phyloP scores from a whole-genome alignment of 2,888 invertebrate genomes.

The Plebejus argus region DNA sequence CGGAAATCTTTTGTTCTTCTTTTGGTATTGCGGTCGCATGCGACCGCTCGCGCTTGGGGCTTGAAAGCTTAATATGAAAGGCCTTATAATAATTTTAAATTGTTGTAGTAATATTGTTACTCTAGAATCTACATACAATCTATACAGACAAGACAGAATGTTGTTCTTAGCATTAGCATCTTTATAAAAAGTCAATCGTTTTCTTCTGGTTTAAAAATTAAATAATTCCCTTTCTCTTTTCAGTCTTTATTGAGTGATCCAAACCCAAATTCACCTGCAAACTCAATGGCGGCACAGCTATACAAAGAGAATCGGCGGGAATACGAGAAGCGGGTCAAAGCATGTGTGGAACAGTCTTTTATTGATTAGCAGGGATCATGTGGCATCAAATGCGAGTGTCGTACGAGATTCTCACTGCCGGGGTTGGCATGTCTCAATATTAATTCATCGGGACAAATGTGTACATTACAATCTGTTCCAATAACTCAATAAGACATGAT shows the following conservation, averaged over 20 bases:
- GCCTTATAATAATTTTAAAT: too few species aligned
- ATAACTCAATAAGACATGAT: not conserved
- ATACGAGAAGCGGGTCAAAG: constrained; percentile 99
- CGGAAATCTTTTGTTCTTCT: too few species aligned
- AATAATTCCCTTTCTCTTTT: constrained; percentile 65
- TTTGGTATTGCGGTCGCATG: too few species aligned
- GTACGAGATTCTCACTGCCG: constrained; percentile 37
- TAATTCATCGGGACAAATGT: constrained; percentile 65
- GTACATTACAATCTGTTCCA: constrained; percentile 45
- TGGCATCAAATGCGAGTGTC: constrained; percentile 55
- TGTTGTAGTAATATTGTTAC: too few species aligned
- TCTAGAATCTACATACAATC: not conserved
- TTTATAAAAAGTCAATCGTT: not conserved
- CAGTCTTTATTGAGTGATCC: constrained; percentile 99
- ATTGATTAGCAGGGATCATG: constrained; percentile 86
- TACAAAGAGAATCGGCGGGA: constrained; percentile 99
- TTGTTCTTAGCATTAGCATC: not conserved
- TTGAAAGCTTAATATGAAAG: too few species aligned
- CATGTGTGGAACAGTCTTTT: constrained; percentile 99
- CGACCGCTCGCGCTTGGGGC: too few species aligned
- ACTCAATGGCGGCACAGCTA: constrained; percentile 99
- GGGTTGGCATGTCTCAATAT: constrained; percentile 32
- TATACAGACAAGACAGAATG: not conserved
- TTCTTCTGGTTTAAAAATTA: not conserved
- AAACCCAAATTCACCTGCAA: constrained; percentile 99